Conservation (phyloP, 2,888 invertebrate species). For the Empis stercorea region DNA sequence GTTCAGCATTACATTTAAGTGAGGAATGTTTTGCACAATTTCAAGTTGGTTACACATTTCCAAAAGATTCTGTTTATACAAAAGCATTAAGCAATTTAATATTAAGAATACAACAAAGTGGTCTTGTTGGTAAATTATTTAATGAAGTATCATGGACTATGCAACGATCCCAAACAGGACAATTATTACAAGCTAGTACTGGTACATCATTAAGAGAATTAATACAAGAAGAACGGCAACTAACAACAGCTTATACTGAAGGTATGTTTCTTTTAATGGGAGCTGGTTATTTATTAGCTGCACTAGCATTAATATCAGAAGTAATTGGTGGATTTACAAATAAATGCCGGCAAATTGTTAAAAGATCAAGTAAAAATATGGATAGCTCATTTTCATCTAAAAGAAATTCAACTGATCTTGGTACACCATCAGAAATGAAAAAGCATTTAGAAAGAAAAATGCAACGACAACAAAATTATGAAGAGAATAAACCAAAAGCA, state of each 20-base stretch:
- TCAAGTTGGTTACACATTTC: slow-evolving; percentile 51
- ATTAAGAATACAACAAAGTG: slow-evolving; percentile 49
- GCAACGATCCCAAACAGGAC: slow-evolving; percentile 48
- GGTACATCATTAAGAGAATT: slow-evolving; percentile 35
- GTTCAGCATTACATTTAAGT: slow-evolving; percentile 56
- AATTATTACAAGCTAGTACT: slow-evolving; percentile 46
- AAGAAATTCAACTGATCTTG: slow-evolving; percentile 15
- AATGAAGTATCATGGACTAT: slow-evolving; percentile 61
- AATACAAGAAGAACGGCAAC: slow-evolving; percentile 51
- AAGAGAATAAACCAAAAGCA: slow-evolving; percentile 14
- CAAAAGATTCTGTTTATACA: slow-evolving; percentile 50
- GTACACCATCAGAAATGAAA: slow-evolving; percentile 11
- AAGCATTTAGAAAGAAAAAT: slow-evolving; percentile 18
- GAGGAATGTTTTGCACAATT: slow-evolving; percentile 63
- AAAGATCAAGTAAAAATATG: slow-evolving; percentile 19
- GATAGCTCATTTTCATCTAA: slow-evolving; percentile 24
- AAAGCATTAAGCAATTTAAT: slow-evolving; percentile 48
- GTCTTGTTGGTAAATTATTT: slow-evolving; percentile 51
- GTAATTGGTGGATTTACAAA: slow-evolving; percentile 56
- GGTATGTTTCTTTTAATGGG: slow-evolving; percentile 67
- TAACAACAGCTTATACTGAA: slow-evolving; percentile 68
- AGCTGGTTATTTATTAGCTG: slow-evolving; percentile 54
- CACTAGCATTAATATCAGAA: slow-evolving; percentile 50
- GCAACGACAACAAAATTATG: slow-evolving; percentile 15
- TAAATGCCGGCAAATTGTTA: slow-evolving; percentile 38